These are phyloP conservation scores for Ardeotis arabs DNA, from an alignment of 2,113 vertebrate species.

Conservation along the genomic window DNA sequence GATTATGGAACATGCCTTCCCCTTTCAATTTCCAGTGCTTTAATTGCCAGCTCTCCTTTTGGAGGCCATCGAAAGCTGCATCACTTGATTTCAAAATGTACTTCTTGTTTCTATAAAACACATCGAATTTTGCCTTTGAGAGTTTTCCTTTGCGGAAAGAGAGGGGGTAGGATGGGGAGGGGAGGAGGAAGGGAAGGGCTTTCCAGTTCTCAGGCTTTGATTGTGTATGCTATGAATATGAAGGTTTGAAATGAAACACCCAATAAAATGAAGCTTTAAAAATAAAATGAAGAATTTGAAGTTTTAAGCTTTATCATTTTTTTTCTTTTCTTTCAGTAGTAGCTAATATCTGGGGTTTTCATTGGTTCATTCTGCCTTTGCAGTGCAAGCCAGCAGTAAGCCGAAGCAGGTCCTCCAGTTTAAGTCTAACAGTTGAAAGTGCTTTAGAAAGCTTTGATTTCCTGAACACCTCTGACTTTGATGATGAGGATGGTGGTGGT, in stretches of 20 bases:
- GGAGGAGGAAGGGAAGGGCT: background rate
- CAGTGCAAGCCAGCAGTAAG: conserved; percentile 91
- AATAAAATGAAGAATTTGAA: conserved; percentile 49
- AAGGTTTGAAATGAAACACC: conserved; percentile 60
- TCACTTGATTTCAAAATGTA: background rate
- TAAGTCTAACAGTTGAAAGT: conserved; percentile 96
- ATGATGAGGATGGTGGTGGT: conserved; percentile 91
- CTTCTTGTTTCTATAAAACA: background rate
- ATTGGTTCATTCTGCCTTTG: conserved; percentile 73
- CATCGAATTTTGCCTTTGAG: background rate
- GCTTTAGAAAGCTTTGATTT: conserved; percentile 99
- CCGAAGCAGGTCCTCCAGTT: conserved; percentile 92
- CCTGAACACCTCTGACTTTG: conserved; percentile 98
- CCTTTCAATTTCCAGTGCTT: background rate
- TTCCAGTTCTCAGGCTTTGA: background rate
- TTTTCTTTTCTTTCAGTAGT: conserved; percentile 20
- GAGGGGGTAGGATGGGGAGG: background rate
- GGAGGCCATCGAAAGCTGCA: accelerated
- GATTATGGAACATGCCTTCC: background rate
- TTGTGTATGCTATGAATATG: conserved; percentile 54
- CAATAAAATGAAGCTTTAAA: conserved; percentile 62
- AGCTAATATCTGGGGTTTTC: conserved; percentile 63
- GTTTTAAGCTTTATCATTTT: conserved; percentile 32
- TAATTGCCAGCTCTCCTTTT: background rate
- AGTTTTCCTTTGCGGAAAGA: background rate